Conservation (phyloP, 1,140 invertebrate genomes). For the Camponotus floridanus region DNA sequence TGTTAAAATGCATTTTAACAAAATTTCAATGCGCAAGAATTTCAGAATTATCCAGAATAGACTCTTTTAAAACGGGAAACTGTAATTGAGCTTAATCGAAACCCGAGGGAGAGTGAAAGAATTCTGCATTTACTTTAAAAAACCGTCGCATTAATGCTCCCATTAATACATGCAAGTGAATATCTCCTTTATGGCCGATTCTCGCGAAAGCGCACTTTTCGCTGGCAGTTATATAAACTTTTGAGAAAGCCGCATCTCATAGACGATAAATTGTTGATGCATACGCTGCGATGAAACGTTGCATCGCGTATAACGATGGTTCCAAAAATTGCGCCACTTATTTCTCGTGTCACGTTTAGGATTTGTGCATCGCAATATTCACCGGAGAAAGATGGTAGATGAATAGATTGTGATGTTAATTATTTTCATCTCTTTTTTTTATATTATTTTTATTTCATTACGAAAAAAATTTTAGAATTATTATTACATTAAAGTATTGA, state of each 20-base stretch:
- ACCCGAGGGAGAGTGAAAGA: background rate
- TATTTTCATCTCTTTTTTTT: background rate
- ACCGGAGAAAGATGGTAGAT: background rate
- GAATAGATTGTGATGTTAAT: background rate
- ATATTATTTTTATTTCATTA: background rate
- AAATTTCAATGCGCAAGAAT: background rate
- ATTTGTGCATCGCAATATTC: constrained; percentile 28
- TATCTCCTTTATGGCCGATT: background rate
- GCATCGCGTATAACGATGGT: constrained; percentile 27
- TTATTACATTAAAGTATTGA: background rate
- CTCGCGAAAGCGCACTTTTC: constrained; percentile 5
- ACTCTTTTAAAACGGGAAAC: background rate
- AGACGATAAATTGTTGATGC: constrained; percentile 46
- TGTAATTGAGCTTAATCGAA: constrained; percentile 55
- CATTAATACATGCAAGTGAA: constrained; percentile 24
- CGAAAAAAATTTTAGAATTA: background rate
- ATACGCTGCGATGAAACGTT: constrained; percentile 16
- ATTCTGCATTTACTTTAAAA: constrained; percentile 7
- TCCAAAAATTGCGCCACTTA: constrained; percentile 32
- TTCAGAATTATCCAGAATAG: background rate
- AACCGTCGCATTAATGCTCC: constrained; percentile 51
- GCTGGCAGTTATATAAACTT: constrained; percentile 2
- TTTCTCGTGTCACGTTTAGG: constrained; percentile 26
- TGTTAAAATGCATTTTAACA: background rate
- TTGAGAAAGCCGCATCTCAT: background rate